Evolutionary conservation across 2,113 vertebrate species (phyloP).

Genomic region (Sinocyclocheilus anophthalmus): DNA sequence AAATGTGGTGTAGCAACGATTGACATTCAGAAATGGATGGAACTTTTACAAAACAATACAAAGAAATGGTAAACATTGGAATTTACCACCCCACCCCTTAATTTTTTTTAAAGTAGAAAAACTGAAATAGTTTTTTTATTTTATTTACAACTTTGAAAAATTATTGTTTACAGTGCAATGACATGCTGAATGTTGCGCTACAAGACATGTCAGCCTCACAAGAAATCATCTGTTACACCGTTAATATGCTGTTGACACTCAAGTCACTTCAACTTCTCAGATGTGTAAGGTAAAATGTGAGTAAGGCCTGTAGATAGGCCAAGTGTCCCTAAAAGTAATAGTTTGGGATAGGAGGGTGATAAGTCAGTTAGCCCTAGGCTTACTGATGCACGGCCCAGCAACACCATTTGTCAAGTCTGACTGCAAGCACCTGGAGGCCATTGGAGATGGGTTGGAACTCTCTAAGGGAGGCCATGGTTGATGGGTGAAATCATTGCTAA

Average conservation of each 20-base stretch:
- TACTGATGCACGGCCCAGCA: constrained; percentile 68
- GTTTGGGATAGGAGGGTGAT: constrained; percentile 68
- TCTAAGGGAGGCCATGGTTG: constrained; percentile 59
- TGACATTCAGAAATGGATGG: too few species aligned
- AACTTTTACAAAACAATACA: neutral
- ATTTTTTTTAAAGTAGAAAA: too few species aligned
- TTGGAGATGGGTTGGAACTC: constrained; percentile 50
- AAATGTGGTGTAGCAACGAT: too few species aligned
- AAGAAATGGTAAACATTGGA: too few species aligned
- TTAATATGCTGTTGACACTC: neutral
- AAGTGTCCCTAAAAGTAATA: constrained; percentile 64
- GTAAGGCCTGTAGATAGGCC: constrained; percentile 63
- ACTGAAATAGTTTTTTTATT: neutral
- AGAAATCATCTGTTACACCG: neutral
- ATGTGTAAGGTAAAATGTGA: constrained; percentile 51
- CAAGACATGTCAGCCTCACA: neutral
- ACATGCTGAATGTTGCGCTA: neutral
- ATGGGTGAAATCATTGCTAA: constrained; percentile 66
- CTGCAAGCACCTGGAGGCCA: constrained; percentile 67
- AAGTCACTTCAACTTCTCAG: constrained; percentile 7
- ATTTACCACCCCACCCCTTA: too few species aligned
- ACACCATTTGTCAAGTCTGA: constrained; percentile 72
- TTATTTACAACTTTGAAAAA: neutral
- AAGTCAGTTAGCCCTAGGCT: constrained; percentile 67
- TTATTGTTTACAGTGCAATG: neutral